These are phyloP conservation scores for Drosophila subsilvestris DNA, from an alignment of 2,888 invertebrate genomes.

Conservation along the genomic window DNA sequence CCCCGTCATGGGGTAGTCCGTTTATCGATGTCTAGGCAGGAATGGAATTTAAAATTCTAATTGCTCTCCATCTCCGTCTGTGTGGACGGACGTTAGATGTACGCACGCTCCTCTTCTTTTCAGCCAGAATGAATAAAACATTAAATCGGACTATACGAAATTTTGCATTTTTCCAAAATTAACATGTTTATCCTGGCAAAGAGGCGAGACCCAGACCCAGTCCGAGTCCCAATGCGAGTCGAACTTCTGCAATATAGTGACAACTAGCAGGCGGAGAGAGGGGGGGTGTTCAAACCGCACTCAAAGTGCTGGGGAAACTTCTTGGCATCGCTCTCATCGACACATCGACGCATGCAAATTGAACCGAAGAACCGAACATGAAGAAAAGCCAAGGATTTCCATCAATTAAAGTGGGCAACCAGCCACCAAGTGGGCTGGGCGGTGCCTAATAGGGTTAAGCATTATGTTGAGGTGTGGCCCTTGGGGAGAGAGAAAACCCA, in stretches of 20 bases:
- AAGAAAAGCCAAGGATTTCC: slow-evolving; percentile 17
- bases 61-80: slow-evolving; percentile 52
- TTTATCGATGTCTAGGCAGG: slow-evolving; percentile 52
- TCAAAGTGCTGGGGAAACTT: slow-evolving; percentile 54
- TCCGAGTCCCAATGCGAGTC: background rate
- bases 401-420: slow-evolving; percentile 64
- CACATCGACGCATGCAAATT: slow-evolving; percentile 32
- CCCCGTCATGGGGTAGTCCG: slow-evolving; percentile 28
- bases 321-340: slow-evolving; percentile 38
- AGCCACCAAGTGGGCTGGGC: slow-evolving; percentile 44
- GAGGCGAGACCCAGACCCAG: slow-evolving; percentile 21
- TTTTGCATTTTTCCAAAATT: slow-evolving; percentile 77
- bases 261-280: background rate
- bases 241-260: background rate
- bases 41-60: slow-evolving; percentile 73
- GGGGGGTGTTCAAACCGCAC: slow-evolving; percentile 24
- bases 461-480: slow-evolving; percentile 43
- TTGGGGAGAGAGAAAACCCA: background rate
- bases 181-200: slow-evolving; percentile 74
- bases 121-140: slow-evolving; percentile 75
- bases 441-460: slow-evolving; percentile 50
- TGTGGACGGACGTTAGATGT: slow-evolving; percentile 28
- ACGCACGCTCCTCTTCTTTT: slow-evolving; percentile 20
- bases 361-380: slow-evolving; percentile 10
- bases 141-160: slow-evolving; percentile 80